Evolutionary conservation across 2,888 invertebrate genomes (phyloP).

Genomic region (Oxytorus armatus): DNA sequence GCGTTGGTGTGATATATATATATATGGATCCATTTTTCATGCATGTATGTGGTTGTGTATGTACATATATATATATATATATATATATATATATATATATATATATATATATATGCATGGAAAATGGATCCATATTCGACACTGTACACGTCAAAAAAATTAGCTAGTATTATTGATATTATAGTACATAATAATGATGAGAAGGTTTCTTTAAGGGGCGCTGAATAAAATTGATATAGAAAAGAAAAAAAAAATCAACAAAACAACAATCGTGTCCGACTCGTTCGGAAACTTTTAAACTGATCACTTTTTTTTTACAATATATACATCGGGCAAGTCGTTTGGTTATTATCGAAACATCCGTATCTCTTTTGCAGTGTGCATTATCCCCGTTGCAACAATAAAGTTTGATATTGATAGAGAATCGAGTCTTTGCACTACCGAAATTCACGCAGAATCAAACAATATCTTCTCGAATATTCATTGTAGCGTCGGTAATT

Average conservation of each 20-base stretch:
- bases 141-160: conserved; percentile 63
- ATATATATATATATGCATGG: conserved; percentile 26
- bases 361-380: conserved; percentile 69
- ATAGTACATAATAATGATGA: conserved; percentile 54
- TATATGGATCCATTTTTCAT: conserved; percentile 24
- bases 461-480: not conserved
- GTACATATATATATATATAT: conserved; percentile 20
- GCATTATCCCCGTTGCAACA: not conserved
- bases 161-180: conserved; percentile 31
- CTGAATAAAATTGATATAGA: conserved; percentile 30
- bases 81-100: conserved; percentile 32
- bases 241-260: conserved; percentile 42
- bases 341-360: conserved; percentile 77
- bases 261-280: conserved; percentile 56
- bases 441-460: not conserved
- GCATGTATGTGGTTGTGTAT: no score
- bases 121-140: conserved; percentile 51
- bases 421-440: no score
- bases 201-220: conserved; percentile 43
- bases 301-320: conserved; percentile 74
- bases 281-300: conserved; percentile 53
- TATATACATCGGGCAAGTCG: conserved; percentile 82
- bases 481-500: conserved; percentile 4
- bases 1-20: conserved; percentile 25
- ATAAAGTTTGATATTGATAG: not conserved